A percentile compares a stretch with the other conserved stretches of the same genome.
These are phyloP conservation scores for Somateria mollissima DNA, from an alignment of 2,797 vertebrate genomes.

Conservation along the genomic window DNA sequence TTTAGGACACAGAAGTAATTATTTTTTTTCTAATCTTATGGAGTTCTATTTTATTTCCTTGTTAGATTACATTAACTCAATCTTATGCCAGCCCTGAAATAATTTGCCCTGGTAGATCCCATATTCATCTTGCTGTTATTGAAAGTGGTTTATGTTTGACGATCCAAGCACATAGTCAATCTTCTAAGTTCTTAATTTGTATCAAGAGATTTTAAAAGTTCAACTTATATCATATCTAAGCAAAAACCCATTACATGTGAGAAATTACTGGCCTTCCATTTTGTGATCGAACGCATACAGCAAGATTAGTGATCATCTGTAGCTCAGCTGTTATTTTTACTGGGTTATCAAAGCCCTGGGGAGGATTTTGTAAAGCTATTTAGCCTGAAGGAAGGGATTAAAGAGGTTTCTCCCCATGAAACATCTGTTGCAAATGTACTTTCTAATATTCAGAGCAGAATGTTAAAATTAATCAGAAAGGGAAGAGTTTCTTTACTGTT, in stretches of 20 bases:
- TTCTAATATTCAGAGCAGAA: conserved; percentile 40
- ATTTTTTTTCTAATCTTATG: background rate
- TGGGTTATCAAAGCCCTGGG: conserved; percentile 56
- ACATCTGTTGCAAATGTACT: conserved; percentile 68
- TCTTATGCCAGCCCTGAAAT: background rate
- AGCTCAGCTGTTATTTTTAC: conserved; percentile 70
- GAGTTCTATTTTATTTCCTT: background rate
- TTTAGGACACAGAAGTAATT: background rate
- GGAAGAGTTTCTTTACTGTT: background rate
- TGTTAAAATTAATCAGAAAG: conserved; percentile 47
- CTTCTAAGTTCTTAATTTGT: background rate
- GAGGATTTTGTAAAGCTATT: conserved; percentile 74
- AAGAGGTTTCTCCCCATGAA: conserved; percentile 62
- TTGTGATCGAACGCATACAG: background rate
- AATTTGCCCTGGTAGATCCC: background rate
- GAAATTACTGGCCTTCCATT: background rate
- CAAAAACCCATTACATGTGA: background rate
- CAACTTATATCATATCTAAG: background rate
- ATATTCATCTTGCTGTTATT: background rate
- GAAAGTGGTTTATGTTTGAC: background rate
- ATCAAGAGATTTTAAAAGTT: background rate
- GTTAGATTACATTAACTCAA: background rate
- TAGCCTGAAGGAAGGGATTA: conserved; percentile 70
- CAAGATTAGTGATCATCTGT: conserved; percentile 67
- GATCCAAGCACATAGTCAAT: background rate